phyloP scores from a whole-genome alignment of 2,888 invertebrate species.

The Minunthozetes semirufus region DNA sequence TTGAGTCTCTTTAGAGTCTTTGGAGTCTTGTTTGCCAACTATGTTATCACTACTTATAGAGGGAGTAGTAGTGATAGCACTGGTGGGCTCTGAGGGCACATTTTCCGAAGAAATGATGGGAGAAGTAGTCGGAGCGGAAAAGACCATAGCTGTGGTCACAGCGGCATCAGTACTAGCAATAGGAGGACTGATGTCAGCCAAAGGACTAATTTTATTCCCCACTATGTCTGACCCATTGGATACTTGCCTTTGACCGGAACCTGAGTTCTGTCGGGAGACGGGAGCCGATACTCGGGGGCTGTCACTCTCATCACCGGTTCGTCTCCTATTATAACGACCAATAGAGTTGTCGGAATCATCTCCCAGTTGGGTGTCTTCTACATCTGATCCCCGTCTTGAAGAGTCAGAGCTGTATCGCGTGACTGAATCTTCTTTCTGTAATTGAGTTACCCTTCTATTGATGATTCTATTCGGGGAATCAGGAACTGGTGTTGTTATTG shows the following conservation, averaged over 20 bases:
- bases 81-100: not conserved
- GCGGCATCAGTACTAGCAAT: not conserved
- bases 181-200: constrained; percentile 4
- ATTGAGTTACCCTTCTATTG: constrained; percentile 31
- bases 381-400: constrained; percentile 27
- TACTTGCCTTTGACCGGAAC: constrained; percentile 18
- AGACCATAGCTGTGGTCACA: not conserved
- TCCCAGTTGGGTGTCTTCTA: not conserved
- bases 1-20: constrained; percentile 20
- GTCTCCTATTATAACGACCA: not conserved
- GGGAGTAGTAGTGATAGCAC: not conserved
- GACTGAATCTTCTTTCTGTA: constrained; percentile 32
- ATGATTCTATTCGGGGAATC: not conserved
- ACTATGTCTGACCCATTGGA: not conserved
- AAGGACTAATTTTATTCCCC: not conserved
- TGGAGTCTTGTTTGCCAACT: not conserved
- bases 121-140: not conserved
- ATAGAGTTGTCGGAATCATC: constrained; percentile 19
- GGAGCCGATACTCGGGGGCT: not conserved
- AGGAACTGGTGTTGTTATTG: not conserved
- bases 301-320: not conserved
- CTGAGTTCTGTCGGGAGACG: not conserved
- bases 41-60: not conserved
- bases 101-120: not conserved
- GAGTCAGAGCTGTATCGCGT: constrained; percentile 16